phyloP scores from a whole-genome alignment of 1,140 invertebrate species.

The Hypsibius dujardini region DNA sequence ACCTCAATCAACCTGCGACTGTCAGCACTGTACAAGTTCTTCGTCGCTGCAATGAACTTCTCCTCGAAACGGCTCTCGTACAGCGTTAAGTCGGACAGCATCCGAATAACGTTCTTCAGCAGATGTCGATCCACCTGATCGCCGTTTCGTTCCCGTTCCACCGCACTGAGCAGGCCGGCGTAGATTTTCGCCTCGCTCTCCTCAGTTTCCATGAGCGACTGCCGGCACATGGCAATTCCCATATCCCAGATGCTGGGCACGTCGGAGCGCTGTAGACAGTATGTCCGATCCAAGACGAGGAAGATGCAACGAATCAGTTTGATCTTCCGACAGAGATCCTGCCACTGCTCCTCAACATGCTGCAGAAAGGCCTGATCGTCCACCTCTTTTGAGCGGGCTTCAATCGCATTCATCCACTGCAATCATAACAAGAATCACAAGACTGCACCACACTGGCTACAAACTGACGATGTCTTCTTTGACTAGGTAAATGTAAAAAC shows the following conservation, averaged over 20 bases:
- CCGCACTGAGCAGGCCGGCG: conserved; percentile 78
- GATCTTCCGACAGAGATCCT: neutral
- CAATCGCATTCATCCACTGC: neutral
- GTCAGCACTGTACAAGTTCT: conserved; percentile 75
- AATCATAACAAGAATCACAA: conserved; percentile 2
- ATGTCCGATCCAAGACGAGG: conserved; percentile 86
- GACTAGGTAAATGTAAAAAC: too few relatives aligned
- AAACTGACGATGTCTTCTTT: too few relatives aligned
- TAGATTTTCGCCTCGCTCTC: conserved; percentile 77
- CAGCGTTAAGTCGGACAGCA: conserved; percentile 92
- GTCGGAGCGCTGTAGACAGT: conserved; percentile 79
- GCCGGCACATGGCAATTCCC: conserved; percentile 82
- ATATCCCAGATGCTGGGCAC: conserved; percentile 96
- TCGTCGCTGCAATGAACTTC: conserved; percentile 72
- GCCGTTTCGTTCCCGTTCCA: conserved; percentile 79
- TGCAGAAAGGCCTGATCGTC: neutral
- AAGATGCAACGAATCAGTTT: conserved; percentile 87
- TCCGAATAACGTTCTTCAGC: conserved; percentile 79
- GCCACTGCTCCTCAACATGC: neutral
- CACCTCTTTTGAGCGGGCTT: neutral
- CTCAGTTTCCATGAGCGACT: conserved; percentile 74
- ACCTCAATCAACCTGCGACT: conserved; percentile 81
- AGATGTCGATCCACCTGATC: conserved; percentile 80
- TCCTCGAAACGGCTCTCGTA: conserved; percentile 81
- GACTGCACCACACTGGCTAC: neutral